Conservation (phyloP, 2,888 invertebrate species). For the Sphaerophoria taeniata region DNA sequence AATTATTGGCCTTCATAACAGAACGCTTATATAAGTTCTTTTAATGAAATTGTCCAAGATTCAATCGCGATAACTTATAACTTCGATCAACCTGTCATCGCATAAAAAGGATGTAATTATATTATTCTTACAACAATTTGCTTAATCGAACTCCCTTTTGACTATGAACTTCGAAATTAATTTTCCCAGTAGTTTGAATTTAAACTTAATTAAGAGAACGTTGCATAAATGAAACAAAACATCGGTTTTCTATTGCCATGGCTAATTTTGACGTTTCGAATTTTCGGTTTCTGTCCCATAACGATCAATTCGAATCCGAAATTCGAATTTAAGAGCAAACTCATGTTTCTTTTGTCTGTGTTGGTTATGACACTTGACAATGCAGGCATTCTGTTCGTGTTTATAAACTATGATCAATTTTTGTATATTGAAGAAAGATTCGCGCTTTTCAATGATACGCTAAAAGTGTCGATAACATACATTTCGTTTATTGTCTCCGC, state of each 20-base stretch:
- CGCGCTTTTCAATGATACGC: slow-evolving; percentile 17
- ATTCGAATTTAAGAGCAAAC: background rate
- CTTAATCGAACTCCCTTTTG: too few species aligned
- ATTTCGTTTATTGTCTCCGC: slow-evolving; percentile 8
- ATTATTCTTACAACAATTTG: too few species aligned
- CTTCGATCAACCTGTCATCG: too few species aligned
- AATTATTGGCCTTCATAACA: too few species aligned
- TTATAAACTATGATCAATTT: background rate
- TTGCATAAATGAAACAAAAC: background rate
- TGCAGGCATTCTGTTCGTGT: background rate
- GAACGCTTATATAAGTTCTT: too few species aligned
- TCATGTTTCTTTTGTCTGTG: slow-evolving; percentile 1
- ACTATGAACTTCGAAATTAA: background rate
- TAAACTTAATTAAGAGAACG: background rate
- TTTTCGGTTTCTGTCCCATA: slow-evolving; percentile 18
- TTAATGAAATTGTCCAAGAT: too few species aligned
- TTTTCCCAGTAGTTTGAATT: background rate
- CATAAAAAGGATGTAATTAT: too few species aligned
- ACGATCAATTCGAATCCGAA: background rate
- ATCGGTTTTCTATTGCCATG: slow-evolving; percentile 11
- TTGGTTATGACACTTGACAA: slow-evolving; percentile 2
- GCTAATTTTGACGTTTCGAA: background rate
- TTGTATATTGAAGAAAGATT: slow-evolving; percentile 23
- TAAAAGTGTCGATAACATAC: background rate
- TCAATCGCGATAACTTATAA: too few species aligned